Evolutionary conservation across 2,113 vertebrate species (phyloP).

Genomic region (Nicator chloris): DNA sequence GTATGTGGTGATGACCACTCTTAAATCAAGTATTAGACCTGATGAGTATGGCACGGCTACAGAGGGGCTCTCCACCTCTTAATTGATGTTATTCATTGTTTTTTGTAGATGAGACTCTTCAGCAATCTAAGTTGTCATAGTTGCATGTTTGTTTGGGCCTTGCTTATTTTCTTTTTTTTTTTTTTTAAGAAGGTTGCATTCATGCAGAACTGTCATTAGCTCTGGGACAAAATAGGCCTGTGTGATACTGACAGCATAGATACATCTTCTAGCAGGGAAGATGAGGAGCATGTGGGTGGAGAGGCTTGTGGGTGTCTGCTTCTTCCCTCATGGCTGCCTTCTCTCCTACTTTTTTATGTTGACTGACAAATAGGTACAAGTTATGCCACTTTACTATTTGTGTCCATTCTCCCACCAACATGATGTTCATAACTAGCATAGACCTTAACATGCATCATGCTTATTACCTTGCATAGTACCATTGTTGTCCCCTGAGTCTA

Average conservation of each 20-base stretch:
- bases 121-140: background rate
- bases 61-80: background rate
- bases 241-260: background rate
- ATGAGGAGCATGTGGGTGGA: background rate
- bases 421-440: background rate
- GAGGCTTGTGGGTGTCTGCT: background rate
- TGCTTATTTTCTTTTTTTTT: background rate
- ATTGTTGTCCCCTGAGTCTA: constrained; percentile 11
- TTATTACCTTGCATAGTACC: constrained; percentile 24
- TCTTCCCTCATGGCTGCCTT: background rate
- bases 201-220: constrained; percentile 11
- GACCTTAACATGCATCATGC: background rate
- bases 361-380: background rate
- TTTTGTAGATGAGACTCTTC: constrained; percentile 26
- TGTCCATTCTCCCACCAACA: background rate
- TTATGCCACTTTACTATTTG: background rate
- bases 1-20: background rate
- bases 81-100: background rate
- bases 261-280: background rate
- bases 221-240: background rate
- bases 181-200: background rate
- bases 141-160: constrained; percentile 2
- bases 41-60: constrained; percentile 1
- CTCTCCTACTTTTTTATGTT: background rate
- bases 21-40: background rate